phyloP scores from a whole-genome alignment of 2,888 invertebrate species.

The Troides oblongomaculatus region DNA sequence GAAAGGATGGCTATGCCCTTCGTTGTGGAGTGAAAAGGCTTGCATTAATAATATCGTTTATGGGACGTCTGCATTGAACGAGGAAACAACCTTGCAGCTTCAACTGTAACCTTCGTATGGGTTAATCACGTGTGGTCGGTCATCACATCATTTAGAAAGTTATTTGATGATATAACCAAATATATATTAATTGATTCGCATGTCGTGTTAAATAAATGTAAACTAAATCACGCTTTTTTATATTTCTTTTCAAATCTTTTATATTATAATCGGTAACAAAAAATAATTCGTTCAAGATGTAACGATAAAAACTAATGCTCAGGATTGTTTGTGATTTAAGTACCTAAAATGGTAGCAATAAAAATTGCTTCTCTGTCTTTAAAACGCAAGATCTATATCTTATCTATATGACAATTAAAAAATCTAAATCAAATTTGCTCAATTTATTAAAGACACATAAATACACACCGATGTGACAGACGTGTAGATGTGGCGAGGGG shows the following conservation, averaged over 20 bases:
- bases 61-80: slow-evolving; percentile 12
- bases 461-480: slow-evolving; percentile 26
- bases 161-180: slow-evolving; percentile 2
- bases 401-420: too few species aligned
- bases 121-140: background rate
- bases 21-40: slow-evolving; percentile 5
- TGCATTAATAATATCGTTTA: slow-evolving; percentile 20
- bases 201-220: background rate
- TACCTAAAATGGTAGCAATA: too few species aligned
- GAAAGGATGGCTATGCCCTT: slow-evolving; percentile 8
- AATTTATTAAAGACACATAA: background rate
- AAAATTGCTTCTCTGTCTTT: too few species aligned
- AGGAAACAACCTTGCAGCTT: slow-evolving; percentile 21
- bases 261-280: too few species aligned
- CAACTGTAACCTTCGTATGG: background rate
- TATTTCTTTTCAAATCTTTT: too few species aligned
- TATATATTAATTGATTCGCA: background rate
- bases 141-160: slow-evolving; percentile 14
- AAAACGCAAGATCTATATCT: too few species aligned
- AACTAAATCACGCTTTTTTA: too few species aligned
- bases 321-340: too few species aligned
- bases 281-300: too few species aligned
- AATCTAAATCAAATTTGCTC: background rate
- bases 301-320: too few species aligned
- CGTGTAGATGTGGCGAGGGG: slow-evolving; percentile 12